Evolutionary conservation across 2,888 invertebrate species (phyloP).

Genomic region (Labia minor): DNA sequence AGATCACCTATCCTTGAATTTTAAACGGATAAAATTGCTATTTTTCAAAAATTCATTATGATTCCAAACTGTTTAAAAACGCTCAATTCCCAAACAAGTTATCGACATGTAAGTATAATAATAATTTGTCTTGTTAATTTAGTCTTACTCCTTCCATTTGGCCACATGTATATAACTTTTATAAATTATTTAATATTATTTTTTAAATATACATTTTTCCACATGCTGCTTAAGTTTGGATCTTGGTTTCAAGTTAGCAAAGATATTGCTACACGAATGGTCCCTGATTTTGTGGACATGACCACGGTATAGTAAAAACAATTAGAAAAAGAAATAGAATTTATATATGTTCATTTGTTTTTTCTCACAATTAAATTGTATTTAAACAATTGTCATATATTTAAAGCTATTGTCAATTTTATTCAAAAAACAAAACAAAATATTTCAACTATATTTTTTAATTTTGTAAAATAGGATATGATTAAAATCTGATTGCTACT

Average conservation of each 20-base stretch:
- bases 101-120: neutral
- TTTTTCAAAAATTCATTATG: neutral
- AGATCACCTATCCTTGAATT: no score
- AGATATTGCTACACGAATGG: constrained; percentile 26
- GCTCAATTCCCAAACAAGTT: neutral
- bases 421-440: no score
- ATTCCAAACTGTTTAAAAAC: neutral
- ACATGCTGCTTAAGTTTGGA: constrained; percentile 23
- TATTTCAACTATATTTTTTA: no score
- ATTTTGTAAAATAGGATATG: no score
- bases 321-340: neutral
- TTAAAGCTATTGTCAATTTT: no score
- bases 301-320: constrained; percentile 26
- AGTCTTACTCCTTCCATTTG: no score
- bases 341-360: neutral
- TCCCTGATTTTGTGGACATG: constrained; percentile 28
- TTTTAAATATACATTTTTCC: constrained; percentile 4
- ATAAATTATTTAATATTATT: neutral
- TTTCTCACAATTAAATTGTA: neutral
- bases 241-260: constrained; percentile 27
- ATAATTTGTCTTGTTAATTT: no score
- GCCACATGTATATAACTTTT: no score
- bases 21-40: neutral
- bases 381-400: no score
- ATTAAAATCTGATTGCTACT: no score